Evolutionary conservation across 2,113 vertebrate species (phyloP).

Genomic region (Astur gentilis): DNA sequence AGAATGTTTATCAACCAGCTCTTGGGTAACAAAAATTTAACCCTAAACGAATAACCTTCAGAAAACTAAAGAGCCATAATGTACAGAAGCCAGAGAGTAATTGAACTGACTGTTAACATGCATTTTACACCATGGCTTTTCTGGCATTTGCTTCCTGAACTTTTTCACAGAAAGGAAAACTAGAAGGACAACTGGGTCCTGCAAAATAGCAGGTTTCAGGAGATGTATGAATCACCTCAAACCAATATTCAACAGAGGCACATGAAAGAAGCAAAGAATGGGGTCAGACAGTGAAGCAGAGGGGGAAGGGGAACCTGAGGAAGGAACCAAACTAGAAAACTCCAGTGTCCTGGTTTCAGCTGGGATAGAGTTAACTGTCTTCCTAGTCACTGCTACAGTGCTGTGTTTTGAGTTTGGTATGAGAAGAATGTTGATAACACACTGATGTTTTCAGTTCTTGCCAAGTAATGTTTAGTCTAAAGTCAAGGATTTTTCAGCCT

Average conservation of each 20-base stretch:
- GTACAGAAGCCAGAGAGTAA: neutral
- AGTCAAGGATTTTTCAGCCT: too few relatives aligned
- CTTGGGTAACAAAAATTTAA: neutral
- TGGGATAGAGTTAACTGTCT: too few relatives aligned
- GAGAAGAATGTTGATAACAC: too few relatives aligned
- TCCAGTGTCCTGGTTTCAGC: neutral
- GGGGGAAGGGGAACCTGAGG: neutral
- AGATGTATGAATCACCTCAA: neutral
- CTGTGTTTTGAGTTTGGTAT: too few relatives aligned
- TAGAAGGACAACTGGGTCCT: neutral
- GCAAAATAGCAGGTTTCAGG: neutral
- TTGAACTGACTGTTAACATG: neutral
- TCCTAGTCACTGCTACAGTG: too few relatives aligned
- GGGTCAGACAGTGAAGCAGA: neutral
- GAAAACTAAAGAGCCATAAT: neutral
- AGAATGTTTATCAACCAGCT: neutral
- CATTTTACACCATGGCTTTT: neutral
- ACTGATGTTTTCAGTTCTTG: too few relatives aligned
- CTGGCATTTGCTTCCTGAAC: neutral
- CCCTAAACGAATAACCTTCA: neutral
- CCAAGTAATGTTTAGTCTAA: too few relatives aligned
- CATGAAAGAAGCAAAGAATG: neutral
- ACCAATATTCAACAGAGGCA: neutral
- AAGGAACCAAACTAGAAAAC: neutral
- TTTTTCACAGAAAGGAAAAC: neutral